These are phyloP conservation scores for Drosophila setosimentum DNA, from an alignment of 2,888 invertebrate species.

Conservation along the genomic window DNA sequence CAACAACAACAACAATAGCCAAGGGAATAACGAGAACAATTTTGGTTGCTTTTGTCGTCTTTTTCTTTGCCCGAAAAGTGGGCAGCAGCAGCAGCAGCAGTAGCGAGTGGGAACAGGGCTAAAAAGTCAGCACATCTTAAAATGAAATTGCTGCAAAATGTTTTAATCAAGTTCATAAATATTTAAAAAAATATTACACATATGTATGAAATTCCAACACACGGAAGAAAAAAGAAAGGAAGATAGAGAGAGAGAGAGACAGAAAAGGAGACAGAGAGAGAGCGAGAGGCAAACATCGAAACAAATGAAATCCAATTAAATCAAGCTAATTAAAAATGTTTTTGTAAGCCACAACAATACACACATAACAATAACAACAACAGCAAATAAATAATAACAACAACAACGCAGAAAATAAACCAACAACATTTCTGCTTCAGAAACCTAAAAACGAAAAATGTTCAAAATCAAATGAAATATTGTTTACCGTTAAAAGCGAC, in stretches of 20 bases:
- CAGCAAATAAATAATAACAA: constrained; percentile 21
- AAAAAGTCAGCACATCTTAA: constrained; percentile 4
- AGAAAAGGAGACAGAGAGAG: not conserved
- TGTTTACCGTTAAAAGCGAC: constrained; percentile 46
- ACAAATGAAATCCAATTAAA: constrained; percentile 56
- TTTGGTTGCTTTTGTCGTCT: constrained; percentile 33
- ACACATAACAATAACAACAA: constrained; percentile 27
- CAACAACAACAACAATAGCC: constrained; percentile 12
- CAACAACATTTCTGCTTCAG: constrained; percentile 17
- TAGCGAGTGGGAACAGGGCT: not conserved
- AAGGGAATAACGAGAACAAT: constrained; percentile 35
- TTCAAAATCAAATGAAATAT: constrained; percentile 47
- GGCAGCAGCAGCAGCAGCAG: not conserved
- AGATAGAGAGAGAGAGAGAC: not conserved
- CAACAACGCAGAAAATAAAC: constrained; percentile 28
- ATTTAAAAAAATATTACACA: not conserved
- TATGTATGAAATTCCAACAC: constrained; percentile 4
- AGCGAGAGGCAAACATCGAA: not conserved
- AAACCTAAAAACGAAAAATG: constrained; percentile 33
- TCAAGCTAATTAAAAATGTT: constrained; percentile 55
- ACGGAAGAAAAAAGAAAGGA: not conserved
- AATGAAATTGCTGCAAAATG: constrained; percentile 2
- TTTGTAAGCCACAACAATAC: constrained; percentile 22
- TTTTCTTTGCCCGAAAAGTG: constrained; percentile 4
- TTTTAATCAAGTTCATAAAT: not conserved